A percentile compares a stretch with the other conserved stretches of the same genome.
phyloP scores from a whole-genome alignment of 2,113 vertebrate genomes.

The Pluvialis apricaria region DNA sequence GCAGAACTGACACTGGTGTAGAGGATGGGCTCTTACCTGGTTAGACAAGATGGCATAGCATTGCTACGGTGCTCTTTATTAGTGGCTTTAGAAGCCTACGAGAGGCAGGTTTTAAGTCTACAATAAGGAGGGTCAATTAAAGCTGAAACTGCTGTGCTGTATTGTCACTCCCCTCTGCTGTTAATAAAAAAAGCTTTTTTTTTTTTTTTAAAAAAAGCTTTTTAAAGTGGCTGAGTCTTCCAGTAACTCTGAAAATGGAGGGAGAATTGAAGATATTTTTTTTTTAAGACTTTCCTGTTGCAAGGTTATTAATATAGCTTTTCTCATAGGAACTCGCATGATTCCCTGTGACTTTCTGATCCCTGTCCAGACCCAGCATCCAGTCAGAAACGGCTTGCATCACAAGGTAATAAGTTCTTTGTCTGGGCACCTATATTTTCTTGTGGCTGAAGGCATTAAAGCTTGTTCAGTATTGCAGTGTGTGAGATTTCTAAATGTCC shows the following conservation, averaged over 20 bases:
- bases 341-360: constrained; percentile 96
- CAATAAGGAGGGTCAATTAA: not conserved
- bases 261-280: not conserved
- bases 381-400: constrained; percentile 89
- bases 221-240: not conserved
- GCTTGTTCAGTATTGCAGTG: not conserved
- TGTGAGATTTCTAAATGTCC: not conserved
- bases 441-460: not conserved
- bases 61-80: not conserved
- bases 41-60: not conserved
- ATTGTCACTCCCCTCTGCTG: not conserved
- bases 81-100: not conserved
- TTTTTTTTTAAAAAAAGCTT: not conserved
- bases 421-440: not conserved
- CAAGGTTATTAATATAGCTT: not conserved
- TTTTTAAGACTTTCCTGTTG: not conserved
- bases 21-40: not conserved
- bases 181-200: not conserved
- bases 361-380: constrained; percentile 91
- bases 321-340: constrained; percentile 86
- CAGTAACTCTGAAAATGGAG: not conserved
- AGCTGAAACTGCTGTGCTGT: not conserved
- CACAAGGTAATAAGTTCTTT: constrained; percentile 80
- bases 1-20: not conserved
- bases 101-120: not conserved